Conservation (phyloP, 1,140 invertebrate species). For the Cecropterus lyciades region DNA sequence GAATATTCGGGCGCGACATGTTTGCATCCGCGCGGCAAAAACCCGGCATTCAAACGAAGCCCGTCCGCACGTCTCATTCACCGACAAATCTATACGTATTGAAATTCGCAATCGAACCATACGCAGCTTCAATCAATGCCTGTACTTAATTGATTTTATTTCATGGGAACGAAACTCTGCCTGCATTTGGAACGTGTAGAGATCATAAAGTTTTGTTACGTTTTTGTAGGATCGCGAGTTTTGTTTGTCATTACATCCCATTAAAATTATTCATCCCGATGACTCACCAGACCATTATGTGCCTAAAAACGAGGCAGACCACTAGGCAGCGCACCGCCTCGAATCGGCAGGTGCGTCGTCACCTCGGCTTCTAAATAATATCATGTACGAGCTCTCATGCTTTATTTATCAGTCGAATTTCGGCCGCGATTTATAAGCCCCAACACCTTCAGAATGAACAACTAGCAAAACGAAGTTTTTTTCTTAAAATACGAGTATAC, state of each 20-base stretch:
- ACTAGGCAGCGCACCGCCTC: background rate
- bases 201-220: slow-evolving; percentile 44
- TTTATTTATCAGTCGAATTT: slow-evolving; percentile 5
- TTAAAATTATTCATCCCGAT: slow-evolving; percentile 42
- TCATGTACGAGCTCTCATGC: background rate
- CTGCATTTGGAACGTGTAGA: slow-evolving; percentile 30
- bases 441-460: slow-evolving; percentile 8
- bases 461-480: background rate
- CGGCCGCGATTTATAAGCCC: background rate
- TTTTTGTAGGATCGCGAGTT: slow-evolving; percentile 40
- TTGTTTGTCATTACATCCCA: slow-evolving; percentile 42
- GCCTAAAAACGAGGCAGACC: slow-evolving; percentile 17
- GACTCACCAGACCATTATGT: slow-evolving; percentile 13
- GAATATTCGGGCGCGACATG: slow-evolving; percentile 54
- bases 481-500: background rate
- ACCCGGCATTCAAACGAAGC: slow-evolving; percentile 59
- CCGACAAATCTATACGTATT: slow-evolving; percentile 46
- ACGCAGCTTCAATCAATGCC: slow-evolving; percentile 42
- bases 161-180: slow-evolving; percentile 40
- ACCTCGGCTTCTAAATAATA: background rate
- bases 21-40: slow-evolving; percentile 63
- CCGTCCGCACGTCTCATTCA: slow-evolving; percentile 44
- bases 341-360: slow-evolving; percentile 12
- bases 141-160: slow-evolving; percentile 40
- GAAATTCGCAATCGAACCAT: slow-evolving; percentile 50